A percentile compares a stretch with the other conserved stretches of the same genome.
Evolutionary conservation across 2,888 invertebrate species (phyloP).

Genomic region (Orchestes rusci): DNA sequence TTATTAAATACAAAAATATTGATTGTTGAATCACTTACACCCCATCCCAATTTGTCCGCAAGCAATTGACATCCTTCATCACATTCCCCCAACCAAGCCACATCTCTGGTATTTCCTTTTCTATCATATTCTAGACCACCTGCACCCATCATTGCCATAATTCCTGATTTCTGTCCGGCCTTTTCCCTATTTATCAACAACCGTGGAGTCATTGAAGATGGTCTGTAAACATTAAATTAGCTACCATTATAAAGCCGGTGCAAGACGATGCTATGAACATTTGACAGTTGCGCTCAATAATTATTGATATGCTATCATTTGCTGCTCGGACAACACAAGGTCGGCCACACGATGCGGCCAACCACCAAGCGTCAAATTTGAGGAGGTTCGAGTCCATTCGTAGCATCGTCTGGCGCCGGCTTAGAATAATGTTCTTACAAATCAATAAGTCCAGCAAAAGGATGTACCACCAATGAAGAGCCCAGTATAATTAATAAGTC

Average conservation of each 20-base stretch:
- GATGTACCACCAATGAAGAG: constrained; percentile 89
- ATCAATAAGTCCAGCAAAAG: constrained; percentile 84
- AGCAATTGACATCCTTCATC: constrained; percentile 70
- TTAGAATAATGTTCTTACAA: constrained; percentile 51
- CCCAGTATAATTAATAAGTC: constrained; percentile 93
- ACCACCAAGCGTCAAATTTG: not conserved
- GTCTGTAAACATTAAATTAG: constrained; percentile 5
- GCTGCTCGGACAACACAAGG: not conserved
- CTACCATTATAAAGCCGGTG: too few relatives aligned
- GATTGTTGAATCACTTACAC: constrained; percentile 52
- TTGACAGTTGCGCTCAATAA: too few relatives aligned
- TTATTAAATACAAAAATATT: too few relatives aligned
- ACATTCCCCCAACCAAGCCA: constrained; percentile 77
- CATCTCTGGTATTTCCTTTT: constrained; percentile 58
- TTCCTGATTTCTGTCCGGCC: constrained; percentile 47
- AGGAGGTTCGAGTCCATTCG: constrained; percentile 1
- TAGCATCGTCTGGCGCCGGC: not conserved
- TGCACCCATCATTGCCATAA: constrained; percentile 42
- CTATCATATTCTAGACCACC: constrained; percentile 65
- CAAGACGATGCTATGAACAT: too few relatives aligned
- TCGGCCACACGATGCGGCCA: not conserved
- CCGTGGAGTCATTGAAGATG: constrained; percentile 66
- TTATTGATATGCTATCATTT: too few relatives aligned
- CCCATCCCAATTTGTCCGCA: constrained; percentile 74
- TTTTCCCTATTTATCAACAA: constrained; percentile 82